Conservation (phyloP, 1,140 invertebrate genomes). For the Branchinecta lynchi region DNA sequence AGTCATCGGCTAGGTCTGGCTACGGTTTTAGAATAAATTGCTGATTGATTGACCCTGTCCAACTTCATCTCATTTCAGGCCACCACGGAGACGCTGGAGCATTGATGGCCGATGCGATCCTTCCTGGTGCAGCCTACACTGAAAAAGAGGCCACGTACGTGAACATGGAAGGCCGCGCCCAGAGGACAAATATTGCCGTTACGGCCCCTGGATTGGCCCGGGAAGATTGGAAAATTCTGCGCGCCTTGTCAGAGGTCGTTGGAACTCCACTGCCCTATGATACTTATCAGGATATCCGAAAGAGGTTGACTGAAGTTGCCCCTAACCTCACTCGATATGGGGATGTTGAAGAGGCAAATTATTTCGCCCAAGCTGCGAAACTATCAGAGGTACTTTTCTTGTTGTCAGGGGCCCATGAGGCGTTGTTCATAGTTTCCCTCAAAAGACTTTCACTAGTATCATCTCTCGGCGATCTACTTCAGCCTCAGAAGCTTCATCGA, state of each 20-base stretch:
- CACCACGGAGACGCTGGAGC: slow-evolving; percentile 94
- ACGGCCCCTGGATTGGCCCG: slow-evolving; percentile 81
- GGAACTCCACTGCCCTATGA: slow-evolving; percentile 78
- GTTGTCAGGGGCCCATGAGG: neutral
- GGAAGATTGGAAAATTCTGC: slow-evolving; percentile 96
- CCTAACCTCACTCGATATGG: slow-evolving; percentile 77
- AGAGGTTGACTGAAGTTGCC: slow-evolving; percentile 63
- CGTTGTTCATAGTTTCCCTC: neutral
- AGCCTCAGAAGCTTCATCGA: no score
- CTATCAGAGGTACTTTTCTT: slow-evolving; percentile 41
- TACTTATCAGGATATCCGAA: slow-evolving; percentile 62
- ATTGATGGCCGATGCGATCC: slow-evolving; percentile 73
- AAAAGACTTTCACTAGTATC: neutral
- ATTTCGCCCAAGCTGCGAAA: slow-evolving; percentile 54
- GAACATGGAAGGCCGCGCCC: slow-evolving; percentile 93
- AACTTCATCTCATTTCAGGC: slow-evolving; percentile 37
- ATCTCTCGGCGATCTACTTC: neutral
- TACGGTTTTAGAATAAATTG: no score
- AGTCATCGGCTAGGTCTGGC: no score
- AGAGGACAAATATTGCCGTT: slow-evolving; percentile 79
- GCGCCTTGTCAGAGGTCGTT: slow-evolving; percentile 68
- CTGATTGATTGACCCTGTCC: no score
- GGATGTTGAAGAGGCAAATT: slow-evolving; percentile 64
- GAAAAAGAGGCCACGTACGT: slow-evolving; percentile 94
- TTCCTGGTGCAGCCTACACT: slow-evolving; percentile 95